phyloP scores from a whole-genome alignment of 2,797 vertebrate species.

The Sus cebifrons region DNA sequence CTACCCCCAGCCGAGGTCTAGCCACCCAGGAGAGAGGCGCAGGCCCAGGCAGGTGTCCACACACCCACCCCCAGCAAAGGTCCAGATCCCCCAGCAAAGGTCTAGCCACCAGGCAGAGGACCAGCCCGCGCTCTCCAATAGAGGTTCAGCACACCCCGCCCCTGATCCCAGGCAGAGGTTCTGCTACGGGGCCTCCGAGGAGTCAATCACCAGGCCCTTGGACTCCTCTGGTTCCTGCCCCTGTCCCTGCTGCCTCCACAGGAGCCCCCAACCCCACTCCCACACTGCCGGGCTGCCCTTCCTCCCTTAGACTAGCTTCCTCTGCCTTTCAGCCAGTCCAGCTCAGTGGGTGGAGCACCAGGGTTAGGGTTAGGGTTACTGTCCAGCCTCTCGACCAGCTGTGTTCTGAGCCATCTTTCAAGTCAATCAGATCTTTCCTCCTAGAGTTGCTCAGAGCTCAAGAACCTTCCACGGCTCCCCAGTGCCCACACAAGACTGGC shows the following conservation, averaged over 20 bases:
- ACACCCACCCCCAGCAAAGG: background rate
- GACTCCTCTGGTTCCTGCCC: background rate
- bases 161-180: rapidly evolving
- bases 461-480: background rate
- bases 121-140: background rate
- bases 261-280: background rate
- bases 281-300: background rate
- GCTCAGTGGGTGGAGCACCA: background rate
- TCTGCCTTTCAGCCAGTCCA: background rate
- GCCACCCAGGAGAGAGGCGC: no score
- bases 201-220: no score
- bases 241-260: background rate
- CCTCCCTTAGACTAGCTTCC: background rate
- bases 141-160: background rate
- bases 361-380: background rate
- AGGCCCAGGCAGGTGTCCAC: background rate
- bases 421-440: background rate
- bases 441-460: background rate
- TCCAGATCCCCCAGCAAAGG: background rate
- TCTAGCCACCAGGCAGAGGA: background rate
- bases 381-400: background rate
- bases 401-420: background rate
- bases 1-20: background rate
- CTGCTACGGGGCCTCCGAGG: background rate
- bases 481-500: background rate